A percentile compares a stretch with the other conserved stretches of the same genome.
These are phyloP conservation scores for Synanthedon andrenaeformis DNA, from an alignment of 2,888 invertebrate genomes.

Conservation along the genomic window DNA sequence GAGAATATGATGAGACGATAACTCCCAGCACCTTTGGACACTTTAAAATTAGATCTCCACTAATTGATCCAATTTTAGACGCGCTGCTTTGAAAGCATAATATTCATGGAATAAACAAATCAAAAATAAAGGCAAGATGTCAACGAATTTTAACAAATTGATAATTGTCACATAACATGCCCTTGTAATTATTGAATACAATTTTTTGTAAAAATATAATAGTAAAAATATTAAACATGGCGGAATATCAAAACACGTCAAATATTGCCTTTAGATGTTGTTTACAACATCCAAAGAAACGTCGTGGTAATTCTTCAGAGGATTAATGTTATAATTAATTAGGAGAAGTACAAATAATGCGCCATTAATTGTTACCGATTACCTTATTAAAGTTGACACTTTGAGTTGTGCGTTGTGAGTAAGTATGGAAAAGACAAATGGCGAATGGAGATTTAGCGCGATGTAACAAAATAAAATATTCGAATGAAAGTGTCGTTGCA, in stretches of 20 bases:
- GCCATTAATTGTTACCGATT: neutral
- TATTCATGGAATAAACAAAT: constrained; percentile 35
- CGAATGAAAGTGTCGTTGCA: constrained; percentile 5
- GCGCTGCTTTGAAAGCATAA: constrained; percentile 15
- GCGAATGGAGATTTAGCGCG: neutral
- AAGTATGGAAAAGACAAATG: neutral
- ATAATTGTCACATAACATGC: too few species aligned
- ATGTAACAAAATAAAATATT: neutral
- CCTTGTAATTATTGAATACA: too few species aligned
- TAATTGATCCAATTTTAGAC: constrained; percentile 38
- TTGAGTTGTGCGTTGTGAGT: neutral
- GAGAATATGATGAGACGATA: constrained; percentile 1
- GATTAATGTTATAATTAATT: neutral
- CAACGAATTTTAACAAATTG: too few species aligned
- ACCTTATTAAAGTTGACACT: neutral
- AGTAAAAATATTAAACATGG: too few species aligned
- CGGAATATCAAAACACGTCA: too few species aligned
- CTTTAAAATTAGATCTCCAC: constrained; percentile 30
- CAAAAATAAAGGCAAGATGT: too few species aligned
- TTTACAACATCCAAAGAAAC: too few species aligned
- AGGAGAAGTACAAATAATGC: neutral
- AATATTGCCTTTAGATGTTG: too few species aligned
- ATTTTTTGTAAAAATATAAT: too few species aligned
- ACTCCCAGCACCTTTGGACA: constrained; percentile 15
- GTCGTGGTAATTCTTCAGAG: too few species aligned